Base-by-base conservation (phyloP, 2,888 invertebrate species). In the Xanthorhoe spadicearia region DNA sequence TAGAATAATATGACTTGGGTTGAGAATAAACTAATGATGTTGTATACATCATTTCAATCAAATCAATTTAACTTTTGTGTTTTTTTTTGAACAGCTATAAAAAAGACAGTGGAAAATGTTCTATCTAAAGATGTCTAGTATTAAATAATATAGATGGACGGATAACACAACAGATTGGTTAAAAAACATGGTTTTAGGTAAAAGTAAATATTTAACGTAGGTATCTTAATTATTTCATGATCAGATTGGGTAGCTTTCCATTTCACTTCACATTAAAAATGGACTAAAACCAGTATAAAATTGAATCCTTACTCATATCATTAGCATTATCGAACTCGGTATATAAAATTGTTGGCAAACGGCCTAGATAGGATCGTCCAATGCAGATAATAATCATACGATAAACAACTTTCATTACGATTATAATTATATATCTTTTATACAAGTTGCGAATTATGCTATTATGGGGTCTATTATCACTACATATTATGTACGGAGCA, bases 161-260 rank as follows among this genome's bases (percentile, higher is more conserved):
- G 28, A 28, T 28, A 28, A 28, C 28, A 28, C 5, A 28, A 28
- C 5, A 32, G 32, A 32, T 32, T 7, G 32, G 8, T 32, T 6
- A 32, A 32, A 4, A 43, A 13, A 43, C 38, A 43, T 2, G 38
- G 38, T 43, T 13, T 43, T 43, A 13, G 13, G 3, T 32, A 35
- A 35, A 18, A 35, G 38, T 43, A 64, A 18, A 53, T 18, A 17
- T 28, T 48, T 17, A 48, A 53, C 54, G 43, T 51, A 53, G 50
- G 43, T 51, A 62, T 46, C 49, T 54, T 55, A 62, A 66, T 50
- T 50, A 65, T 65, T 68, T 69, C 56, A 64, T 65, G 61, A 50
- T 52, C 62, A 62, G 59, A 68, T 74, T 66, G 66, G 69, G 61
- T 62, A 57, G 69, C 75, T 77, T 75, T 75, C 74, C 63, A 61